Percentiles rank a stretch among this genome's conserved stretches.
Conservation (phyloP, 2,888 invertebrate genomes). For the Xylota sylvarum region DNA sequence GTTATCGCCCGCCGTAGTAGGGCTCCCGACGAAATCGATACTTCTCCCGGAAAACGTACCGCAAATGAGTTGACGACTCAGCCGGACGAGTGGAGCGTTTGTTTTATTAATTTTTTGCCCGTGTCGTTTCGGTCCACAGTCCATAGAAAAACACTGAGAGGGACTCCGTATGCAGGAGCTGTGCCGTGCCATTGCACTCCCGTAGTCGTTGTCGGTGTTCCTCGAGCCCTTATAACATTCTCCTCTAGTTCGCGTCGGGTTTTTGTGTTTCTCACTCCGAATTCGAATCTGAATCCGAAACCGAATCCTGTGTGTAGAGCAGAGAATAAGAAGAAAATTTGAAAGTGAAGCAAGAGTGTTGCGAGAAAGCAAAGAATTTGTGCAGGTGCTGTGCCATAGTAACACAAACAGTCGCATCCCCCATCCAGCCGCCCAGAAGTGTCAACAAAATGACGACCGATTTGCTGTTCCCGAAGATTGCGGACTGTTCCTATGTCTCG, state of each 20-base stretch:
- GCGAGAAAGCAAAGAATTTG: conserved; percentile 15
- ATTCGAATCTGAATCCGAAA: too few species aligned
- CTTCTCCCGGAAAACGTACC: conserved; percentile 39
- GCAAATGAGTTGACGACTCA: conserved; percentile 67
- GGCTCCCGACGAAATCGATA: conserved; percentile 62
- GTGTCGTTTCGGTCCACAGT: conserved; percentile 15
- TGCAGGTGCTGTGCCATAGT: conserved; percentile 48
- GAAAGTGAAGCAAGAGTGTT: conserved; percentile 29
- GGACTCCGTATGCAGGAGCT: conserved; percentile 36
- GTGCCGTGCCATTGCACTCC: conserved; percentile 53
- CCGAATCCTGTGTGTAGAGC: conserved; percentile 15
- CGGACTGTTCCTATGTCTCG: conserved; percentile 93
- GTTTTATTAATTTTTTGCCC: conserved; percentile 21
- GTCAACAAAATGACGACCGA: conserved; percentile 82
- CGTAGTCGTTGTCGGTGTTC: conserved; percentile 39
- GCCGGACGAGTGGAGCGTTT: conserved; percentile 34
- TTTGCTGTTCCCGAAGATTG: conserved; percentile 89
- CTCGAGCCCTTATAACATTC: conserved; percentile 15
- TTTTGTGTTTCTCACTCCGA: conserved; percentile 14
- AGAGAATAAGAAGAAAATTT: conserved; percentile 1
- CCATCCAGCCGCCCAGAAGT: conserved; percentile 54
- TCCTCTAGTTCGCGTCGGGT: conserved; percentile 12
- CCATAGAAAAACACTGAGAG: neutral
- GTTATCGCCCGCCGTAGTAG: conserved; percentile 3
- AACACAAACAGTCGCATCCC: conserved; percentile 70